Evolutionary conservation across 35 echinoderm and acorn worm species (phyloP).

Genomic region (Ophiothrix spiculata): DNA sequence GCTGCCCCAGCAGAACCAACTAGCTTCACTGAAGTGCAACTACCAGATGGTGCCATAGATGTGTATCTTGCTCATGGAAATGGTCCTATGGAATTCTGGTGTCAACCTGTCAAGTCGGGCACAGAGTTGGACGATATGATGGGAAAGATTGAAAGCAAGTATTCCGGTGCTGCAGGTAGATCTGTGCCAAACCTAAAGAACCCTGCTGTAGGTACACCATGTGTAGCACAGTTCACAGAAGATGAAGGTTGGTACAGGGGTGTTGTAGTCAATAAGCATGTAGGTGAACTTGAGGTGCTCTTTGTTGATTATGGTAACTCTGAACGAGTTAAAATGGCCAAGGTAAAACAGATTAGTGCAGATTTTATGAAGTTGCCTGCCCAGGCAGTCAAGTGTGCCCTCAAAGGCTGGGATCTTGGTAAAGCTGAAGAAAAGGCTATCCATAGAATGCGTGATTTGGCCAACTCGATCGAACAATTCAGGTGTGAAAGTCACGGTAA

Average conservation of each 20-base stretch:
- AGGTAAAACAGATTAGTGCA: constrained; percentile 50
- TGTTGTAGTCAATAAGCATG: constrained; percentile 54
- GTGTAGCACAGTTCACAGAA: constrained; percentile 79
- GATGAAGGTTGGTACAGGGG: constrained; percentile 92
- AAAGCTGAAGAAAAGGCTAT: constrained; percentile 26
- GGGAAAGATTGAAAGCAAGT: constrained; percentile 46
- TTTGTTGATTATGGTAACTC: constrained; percentile 76
- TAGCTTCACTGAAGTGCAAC: constrained; percentile 45
- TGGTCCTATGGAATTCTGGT: constrained; percentile 65
- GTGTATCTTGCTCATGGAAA: constrained; percentile 66
- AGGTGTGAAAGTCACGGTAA: constrained; percentile 28
- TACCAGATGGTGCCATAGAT: constrained; percentile 35
- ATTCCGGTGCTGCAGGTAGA: neutral
- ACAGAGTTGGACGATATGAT: constrained; percentile 65
- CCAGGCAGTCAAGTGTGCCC: constrained; percentile 70
- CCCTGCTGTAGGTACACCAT: constrained; percentile 56
- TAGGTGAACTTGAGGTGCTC: constrained; percentile 26
- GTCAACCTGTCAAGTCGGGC: constrained; percentile 64
- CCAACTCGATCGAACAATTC: constrained; percentile 52
- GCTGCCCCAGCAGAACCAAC: neutral
- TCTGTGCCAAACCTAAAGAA: constrained; percentile 22
- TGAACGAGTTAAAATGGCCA: constrained; percentile 33
- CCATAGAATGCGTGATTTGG: constrained; percentile 42
- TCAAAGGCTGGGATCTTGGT: constrained; percentile 49
- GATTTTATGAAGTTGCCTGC: constrained; percentile 66